Base-by-base conservation (phyloP, 2,797 vertebrate species). In the Enteromius anoplus region DNA sequence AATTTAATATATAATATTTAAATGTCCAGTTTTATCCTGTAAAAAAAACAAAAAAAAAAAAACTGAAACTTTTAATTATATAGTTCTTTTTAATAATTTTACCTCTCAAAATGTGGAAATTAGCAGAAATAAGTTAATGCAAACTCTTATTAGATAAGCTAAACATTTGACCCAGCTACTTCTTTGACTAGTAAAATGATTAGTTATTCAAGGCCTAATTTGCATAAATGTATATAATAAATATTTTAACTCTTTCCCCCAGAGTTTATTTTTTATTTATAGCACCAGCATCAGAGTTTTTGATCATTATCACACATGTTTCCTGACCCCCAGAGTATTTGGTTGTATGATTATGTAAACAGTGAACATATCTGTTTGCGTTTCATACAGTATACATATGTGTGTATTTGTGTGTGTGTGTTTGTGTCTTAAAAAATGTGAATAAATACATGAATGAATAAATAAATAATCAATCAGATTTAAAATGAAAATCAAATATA, bases 121-220 rank as follows among this genome's bases (percentile, higher is more conserved):
- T 21, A 21, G 51, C 7, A 21, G 19, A 53, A 53, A 53, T 53
- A 21, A 53, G 19, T 21, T 53, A 9, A 58, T 58, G 3, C 9
- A 23, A 23, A 58, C 3, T 58, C 8, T 55, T n/a, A 10, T 55
- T n/a, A 10, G n/a, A 58, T 58, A 58, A 58, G 21, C 7, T n/a
- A 55, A 55, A 55, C 53, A n/a, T 58, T 58, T 58, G 55, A 58
- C 55, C n/a, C n/a, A 58, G 55, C 58, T 62, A 62, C 58, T 62
- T 62, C 4, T 62, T 26, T 1, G 12, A 62, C 12, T 62, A 29
- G 4, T 60, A 60, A 60, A 26, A 26, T 58, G 10, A 58, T 29
- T 62, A 6, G 12, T 15, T 62, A 12, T 29, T 12, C 12, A 62
- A 29, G 23, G 11, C 23, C 26, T 62, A 15, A 62, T 62, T 62